These are phyloP conservation scores for Cheilinus undulatus DNA, from an alignment of 2,113 vertebrate species.

Conservation along the genomic window DNA sequence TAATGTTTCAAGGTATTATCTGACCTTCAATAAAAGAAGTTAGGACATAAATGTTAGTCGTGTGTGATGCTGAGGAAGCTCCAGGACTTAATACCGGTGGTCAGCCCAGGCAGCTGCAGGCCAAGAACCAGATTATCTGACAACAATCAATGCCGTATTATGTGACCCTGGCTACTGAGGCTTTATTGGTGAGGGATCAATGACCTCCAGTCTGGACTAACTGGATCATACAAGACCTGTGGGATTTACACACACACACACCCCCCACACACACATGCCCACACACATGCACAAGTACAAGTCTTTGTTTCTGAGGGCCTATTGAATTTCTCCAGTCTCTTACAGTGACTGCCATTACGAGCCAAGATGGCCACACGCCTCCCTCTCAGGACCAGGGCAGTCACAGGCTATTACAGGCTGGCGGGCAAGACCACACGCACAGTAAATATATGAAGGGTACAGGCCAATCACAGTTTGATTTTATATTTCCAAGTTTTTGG, in stretches of 20 bases:
- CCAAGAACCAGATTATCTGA: conserved; percentile 34
- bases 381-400: conserved; percentile 16
- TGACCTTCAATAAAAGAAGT: background rate
- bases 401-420: conserved; percentile 7
- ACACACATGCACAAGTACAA: background rate
- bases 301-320: conserved; percentile 34
- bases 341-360: conserved; percentile 28
- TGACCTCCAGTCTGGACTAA: conserved; percentile 59
- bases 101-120: conserved; percentile 21
- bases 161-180: conserved; percentile 48
- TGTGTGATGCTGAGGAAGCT: background rate
- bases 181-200: conserved; percentile 59
- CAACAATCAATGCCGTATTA: conserved; percentile 45
- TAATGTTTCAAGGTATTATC: background rate
- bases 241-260: conserved; percentile 40
- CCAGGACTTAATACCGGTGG: conserved; percentile 4
- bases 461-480: background rate
- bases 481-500: too few species aligned
- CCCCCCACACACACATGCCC: background rate
- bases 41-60: background rate
- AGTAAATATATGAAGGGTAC: background rate
- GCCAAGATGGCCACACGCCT: conserved; percentile 50
- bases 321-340: conserved; percentile 57
- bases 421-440: background rate
- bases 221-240: conserved; percentile 56